phyloP scores from a whole-genome alignment of 2,797 vertebrate species.

The Syngnathus acus region DNA sequence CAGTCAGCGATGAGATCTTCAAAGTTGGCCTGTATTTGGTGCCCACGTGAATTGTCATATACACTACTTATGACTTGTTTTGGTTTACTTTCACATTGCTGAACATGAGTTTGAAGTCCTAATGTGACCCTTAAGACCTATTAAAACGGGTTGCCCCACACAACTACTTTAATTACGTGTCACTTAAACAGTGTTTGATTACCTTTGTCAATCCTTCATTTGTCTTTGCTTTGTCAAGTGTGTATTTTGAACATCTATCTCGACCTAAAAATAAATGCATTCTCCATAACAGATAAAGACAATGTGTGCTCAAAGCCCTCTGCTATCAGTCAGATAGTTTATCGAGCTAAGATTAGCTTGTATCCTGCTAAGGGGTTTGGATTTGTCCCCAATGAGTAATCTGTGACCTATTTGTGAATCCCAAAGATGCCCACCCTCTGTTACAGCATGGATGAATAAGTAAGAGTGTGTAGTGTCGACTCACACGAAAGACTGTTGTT shows the following conservation, averaged over 20 bases:
- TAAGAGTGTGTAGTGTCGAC: conserved; percentile 4
- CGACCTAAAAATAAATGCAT: not conserved
- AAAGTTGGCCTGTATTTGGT: not conserved
- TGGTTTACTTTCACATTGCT: not conserved
- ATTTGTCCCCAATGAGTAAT: conserved; percentile 18
- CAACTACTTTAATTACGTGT: not conserved
- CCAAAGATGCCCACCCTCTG: conserved; percentile 18
- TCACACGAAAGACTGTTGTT: not conserved
- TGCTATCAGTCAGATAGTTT: conserved; percentile 7
- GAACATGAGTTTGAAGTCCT: not conserved
- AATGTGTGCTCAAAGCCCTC: conserved; percentile 16
- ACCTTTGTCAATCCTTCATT: not conserved
- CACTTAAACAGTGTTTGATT: not conserved
- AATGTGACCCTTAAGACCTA: not conserved
- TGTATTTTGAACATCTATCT: not conserved
- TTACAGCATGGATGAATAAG: conserved; percentile 15
- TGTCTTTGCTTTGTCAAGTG: conserved; percentile 5
- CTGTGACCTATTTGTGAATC: conserved; percentile 44
- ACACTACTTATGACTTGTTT: not conserved
- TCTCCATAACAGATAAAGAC: not conserved
- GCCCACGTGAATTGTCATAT: not conserved
- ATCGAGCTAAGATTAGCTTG: conserved; percentile 41
- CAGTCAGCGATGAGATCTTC: not conserved
- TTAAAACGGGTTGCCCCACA: not conserved
- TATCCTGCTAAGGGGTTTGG: conserved; percentile 19